Evolutionary conservation across 2,888 invertebrate genomes (phyloP).

Genomic region (Melolontha melolontha): DNA sequence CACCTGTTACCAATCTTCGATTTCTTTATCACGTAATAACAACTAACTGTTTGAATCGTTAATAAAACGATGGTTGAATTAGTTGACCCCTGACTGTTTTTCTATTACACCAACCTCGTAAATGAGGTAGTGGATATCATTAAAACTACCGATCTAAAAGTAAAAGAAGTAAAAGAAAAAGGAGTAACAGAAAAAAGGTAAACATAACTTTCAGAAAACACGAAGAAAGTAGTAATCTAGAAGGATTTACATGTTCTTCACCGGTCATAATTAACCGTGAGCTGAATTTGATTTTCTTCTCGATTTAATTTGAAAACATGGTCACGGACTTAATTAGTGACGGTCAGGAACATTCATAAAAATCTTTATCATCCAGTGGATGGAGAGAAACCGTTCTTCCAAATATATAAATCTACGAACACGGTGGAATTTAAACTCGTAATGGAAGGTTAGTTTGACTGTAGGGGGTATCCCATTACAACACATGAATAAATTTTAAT

Average conservation of each 20-base stretch:
- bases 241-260: conserved; percentile 26
- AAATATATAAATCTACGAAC: conserved; percentile 10
- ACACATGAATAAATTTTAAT: conserved; percentile 41
- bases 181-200: not conserved
- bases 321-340: conserved; percentile 28
- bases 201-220: not conserved
- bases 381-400: conserved; percentile 7
- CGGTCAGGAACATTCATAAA: conserved; percentile 21
- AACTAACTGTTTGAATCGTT: conserved; percentile 11
- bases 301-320: conserved; percentile 23
- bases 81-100: conserved; percentile 29
- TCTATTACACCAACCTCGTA: conserved; percentile 24
- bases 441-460: conserved; percentile 35
- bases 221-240: conserved; percentile 19
- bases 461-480: conserved; percentile 34
- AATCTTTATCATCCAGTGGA: conserved; percentile 23
- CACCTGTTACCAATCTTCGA: conserved; percentile 14
- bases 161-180: conserved; percentile 2
- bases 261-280: conserved; percentile 20
- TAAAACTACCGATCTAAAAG: not conserved
- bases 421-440: conserved; percentile 28
- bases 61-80: conserved; percentile 17
- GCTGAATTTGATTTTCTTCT: conserved; percentile 14
- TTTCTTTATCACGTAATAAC: conserved; percentile 25
- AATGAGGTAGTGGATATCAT: conserved; percentile 23